phyloP scores from a whole-genome alignment of 2,797 vertebrate genomes.

The Hypotaenidia philippensis region DNA sequence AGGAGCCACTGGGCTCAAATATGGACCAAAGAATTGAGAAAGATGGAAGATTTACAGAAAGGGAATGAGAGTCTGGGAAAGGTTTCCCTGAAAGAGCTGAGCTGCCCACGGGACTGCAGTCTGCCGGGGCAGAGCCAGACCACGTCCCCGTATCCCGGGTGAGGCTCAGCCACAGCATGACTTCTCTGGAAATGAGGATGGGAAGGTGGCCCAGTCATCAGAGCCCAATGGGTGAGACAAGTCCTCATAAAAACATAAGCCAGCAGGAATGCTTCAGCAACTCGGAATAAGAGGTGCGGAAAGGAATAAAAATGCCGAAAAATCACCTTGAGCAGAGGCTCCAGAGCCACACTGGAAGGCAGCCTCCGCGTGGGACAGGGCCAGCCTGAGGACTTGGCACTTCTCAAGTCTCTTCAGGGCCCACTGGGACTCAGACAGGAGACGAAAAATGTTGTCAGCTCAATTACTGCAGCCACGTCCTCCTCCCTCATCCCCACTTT shows the following conservation, averaged over 20 bases:
- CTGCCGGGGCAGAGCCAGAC: rapidly evolving
- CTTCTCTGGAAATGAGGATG: background rate
- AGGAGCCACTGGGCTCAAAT: background rate
- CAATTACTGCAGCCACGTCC: background rate
- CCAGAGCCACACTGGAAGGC: background rate
- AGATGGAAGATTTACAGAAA: background rate
- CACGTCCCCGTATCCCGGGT: rapidly evolving
- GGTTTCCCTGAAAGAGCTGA: background rate
- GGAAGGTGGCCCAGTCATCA: background rate
- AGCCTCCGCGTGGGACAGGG: background rate
- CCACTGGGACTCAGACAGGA: background rate
- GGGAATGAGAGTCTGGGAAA: background rate
- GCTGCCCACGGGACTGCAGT: background rate
- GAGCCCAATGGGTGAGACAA: background rate
- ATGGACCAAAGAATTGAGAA: background rate
- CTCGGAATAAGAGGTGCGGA: background rate
- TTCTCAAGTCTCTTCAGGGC: background rate
- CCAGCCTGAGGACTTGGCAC: background rate
- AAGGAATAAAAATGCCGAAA: background rate
- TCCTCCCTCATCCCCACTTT: background rate
- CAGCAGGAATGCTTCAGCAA: background rate
- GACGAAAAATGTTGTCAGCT: background rate
- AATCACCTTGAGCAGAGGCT: background rate
- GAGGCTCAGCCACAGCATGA: background rate
- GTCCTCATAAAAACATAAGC: background rate